These are phyloP conservation scores for Drosophila auraria DNA, from an alignment of 1,140 invertebrate species.

Conservation along the genomic window DNA sequence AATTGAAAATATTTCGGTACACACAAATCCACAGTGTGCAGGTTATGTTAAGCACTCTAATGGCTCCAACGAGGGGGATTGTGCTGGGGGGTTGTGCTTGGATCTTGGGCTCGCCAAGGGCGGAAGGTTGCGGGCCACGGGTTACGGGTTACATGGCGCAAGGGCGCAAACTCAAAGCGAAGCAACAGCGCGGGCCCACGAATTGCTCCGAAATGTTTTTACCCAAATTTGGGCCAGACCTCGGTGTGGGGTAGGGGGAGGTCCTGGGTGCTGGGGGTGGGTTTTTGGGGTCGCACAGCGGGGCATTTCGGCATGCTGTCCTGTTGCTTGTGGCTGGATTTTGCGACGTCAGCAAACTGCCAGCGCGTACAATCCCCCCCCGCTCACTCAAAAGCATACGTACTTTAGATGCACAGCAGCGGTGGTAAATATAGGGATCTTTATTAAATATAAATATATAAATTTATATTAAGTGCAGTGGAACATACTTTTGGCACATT, in stretches of 20 bases:
- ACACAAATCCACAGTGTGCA: constrained; percentile 65
- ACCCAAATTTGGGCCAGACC: constrained; percentile 56
- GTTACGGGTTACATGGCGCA: constrained; percentile 29
- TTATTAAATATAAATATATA: no score
- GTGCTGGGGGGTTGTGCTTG: not conserved
- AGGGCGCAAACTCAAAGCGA: constrained; percentile 67
- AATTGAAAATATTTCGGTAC: constrained; percentile 64
- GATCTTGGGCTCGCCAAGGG: not conserved
- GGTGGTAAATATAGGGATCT: not conserved
- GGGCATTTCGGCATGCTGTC: constrained; percentile 35
- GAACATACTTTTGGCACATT: no score
- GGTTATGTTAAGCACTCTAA: constrained; percentile 60
- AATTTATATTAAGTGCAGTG: no score
- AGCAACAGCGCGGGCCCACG: constrained; percentile 45
- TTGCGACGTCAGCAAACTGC: constrained; percentile 66
- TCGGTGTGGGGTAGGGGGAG: constrained; percentile 4
- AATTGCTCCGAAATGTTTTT: constrained; percentile 49
- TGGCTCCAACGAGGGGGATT: constrained; percentile 5
- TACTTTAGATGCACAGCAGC: not conserved
- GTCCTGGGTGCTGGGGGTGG: not conserved
- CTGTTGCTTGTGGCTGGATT: constrained; percentile 78
- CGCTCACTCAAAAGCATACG: constrained; percentile 3
- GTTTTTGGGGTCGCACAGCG: constrained; percentile 12
- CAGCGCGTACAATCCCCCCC: not conserved
- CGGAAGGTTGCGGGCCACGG: constrained; percentile 25